Evolutionary conservation across 2,113 vertebrate genomes (phyloP).

Genomic region (Tringa solitaria): DNA sequence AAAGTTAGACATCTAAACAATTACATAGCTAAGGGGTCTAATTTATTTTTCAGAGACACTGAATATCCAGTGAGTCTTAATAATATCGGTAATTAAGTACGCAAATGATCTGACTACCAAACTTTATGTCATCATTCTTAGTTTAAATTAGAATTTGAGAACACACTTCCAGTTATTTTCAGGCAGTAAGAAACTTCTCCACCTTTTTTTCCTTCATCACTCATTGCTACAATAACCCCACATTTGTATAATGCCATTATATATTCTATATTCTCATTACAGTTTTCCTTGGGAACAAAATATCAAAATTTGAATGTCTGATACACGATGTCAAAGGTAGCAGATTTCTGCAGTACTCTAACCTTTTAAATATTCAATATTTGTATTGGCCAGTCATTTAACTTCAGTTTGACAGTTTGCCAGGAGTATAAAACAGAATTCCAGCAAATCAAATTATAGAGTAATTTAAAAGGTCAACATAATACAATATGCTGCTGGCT

Average conservation of each 20-base stretch:
- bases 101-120: background rate
- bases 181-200: background rate
- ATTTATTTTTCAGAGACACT: background rate
- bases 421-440: background rate
- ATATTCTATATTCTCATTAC: background rate
- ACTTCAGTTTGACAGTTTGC: background rate
- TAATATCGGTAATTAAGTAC: background rate
- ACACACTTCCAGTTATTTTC: background rate
- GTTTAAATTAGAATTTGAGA: background rate
- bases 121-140: background rate
- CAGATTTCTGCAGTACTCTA: background rate
- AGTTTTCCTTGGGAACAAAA: background rate
- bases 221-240: background rate
- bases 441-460: background rate
- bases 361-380: constrained; percentile 17
- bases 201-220: background rate
- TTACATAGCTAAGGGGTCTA: background rate
- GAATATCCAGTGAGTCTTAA: background rate
- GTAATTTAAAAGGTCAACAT: constrained; percentile 42
- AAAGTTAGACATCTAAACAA: background rate
- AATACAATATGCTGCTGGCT: background rate
- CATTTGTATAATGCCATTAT: background rate
- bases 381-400: background rate
- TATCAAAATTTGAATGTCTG: background rate
- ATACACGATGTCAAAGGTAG: background rate